Evolutionary conservation across 2,113 vertebrate species (phyloP), one percentile per base, ranked within the genome.

Genomic region (crab-eating macaque (Macaca fascicularis)): DNA sequence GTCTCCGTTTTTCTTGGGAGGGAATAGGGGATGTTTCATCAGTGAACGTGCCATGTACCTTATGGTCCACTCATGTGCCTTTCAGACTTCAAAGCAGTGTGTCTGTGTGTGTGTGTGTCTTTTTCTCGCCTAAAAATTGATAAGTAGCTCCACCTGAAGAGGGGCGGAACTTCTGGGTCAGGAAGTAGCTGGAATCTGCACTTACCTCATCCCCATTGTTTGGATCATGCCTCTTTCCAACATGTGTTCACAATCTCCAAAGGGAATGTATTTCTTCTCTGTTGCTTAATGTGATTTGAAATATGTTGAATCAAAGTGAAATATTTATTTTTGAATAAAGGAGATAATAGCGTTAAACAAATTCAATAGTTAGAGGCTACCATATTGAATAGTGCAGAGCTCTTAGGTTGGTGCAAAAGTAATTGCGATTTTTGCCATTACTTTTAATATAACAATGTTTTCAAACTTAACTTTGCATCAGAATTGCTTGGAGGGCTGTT

Each of bases 321-420:
- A 99, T 99, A 99, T 99, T 99, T 99, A 99, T 99, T 99, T 99
- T 99, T 98, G 98, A 99, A 99, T 99, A 99, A 99, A 99, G 98
- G 97, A 98, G 96, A 98, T 96, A 96, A 96, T 97, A 97, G 78
- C 98, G 98, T 99, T 98, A 97, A 96, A 95, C 95, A 13, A 64
- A 64, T 30, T 64, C 27, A 64, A 30, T 61, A 43, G 22, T 22
- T 90, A 17, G 52, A 87, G 45, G 52, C 30, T 90, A 72, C 30
- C 79, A 52, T 27, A 35, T 80, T 38, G 72, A 52, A 90, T 14
- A 38, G n/a, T 43, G 11, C n/a, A 43, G 23, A n/a, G 64, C 48
- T 92, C 83, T 64, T 64, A 64, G 61, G 27, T 30, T 64, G 61
- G 61, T 64, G 61, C 61, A 64, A 64, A 64, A 64, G 61, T 64